phyloP scores from a whole-genome alignment of 2,888 invertebrate genomes.

The Globia sparganii region DNA sequence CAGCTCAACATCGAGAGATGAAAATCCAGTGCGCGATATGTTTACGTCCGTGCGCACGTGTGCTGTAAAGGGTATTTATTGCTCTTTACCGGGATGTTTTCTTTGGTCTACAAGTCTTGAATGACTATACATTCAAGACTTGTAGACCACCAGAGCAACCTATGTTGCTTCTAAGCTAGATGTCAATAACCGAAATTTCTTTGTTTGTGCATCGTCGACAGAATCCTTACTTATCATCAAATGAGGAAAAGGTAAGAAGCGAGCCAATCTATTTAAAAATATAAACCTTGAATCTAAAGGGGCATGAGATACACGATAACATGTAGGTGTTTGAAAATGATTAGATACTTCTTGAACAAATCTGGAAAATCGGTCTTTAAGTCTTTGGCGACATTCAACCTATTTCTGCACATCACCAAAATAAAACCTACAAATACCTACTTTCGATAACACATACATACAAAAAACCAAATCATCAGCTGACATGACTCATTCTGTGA shows the following conservation, averaged over 20 bases:
- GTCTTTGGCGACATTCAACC: not conserved
- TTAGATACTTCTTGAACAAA: not conserved
- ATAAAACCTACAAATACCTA: slow-evolving; percentile 35
- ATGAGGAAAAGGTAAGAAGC: too few species aligned
- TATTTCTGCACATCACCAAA: not conserved
- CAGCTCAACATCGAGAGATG: too few species aligned
- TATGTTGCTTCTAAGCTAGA: too few species aligned
- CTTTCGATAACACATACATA: not conserved
- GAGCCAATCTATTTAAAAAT: not conserved
- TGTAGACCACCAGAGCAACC: too few species aligned
- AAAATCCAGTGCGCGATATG: too few species aligned
- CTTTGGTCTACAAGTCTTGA: not conserved
- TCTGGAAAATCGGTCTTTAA: not conserved
- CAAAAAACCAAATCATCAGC: slow-evolving; percentile 23
- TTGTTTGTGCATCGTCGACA: not conserved
- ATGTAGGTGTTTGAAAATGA: not conserved
- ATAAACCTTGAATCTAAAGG: not conserved
- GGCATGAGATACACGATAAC: not conserved
- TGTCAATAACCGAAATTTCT: not conserved
- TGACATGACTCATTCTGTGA: slow-evolving; percentile 6
- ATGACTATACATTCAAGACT: too few species aligned
- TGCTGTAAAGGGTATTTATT: not conserved
- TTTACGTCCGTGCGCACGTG: too few species aligned
- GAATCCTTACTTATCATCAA: not conserved
- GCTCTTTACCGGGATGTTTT: not conserved